phyloP scores from a whole-genome alignment of 2,888 invertebrate genomes.

The Nomada ferruginata region DNA sequence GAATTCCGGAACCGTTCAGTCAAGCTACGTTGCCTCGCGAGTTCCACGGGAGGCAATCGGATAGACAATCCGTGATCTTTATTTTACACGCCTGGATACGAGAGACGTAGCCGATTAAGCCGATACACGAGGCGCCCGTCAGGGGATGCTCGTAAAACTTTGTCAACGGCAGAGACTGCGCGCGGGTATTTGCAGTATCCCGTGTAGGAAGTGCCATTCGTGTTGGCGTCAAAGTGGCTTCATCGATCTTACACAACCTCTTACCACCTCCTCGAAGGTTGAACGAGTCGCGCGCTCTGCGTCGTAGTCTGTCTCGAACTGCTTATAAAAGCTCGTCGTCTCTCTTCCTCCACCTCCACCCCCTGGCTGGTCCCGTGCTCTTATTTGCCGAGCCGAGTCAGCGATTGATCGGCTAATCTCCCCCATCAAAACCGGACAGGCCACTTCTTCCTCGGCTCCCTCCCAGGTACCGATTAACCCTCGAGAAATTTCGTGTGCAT shows the following conservation, averaged over 20 bases:
- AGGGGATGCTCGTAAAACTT: conserved; percentile 57
- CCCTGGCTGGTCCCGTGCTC: conserved; percentile 12
- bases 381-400: conserved; percentile 53
- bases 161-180: conserved; percentile 59
- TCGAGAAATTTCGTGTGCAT: conserved; percentile 21
- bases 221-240: conserved; percentile 66
- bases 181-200: conserved; percentile 61
- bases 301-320: conserved; percentile 44
- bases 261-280: conserved; percentile 61
- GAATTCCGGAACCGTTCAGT: neutral
- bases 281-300: conserved; percentile 43
- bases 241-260: conserved; percentile 66
- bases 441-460: conserved; percentile 20
- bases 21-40: neutral
- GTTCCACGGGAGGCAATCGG: conserved; percentile 18
- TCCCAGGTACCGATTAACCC: conserved; percentile 30
- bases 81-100: conserved; percentile 19
- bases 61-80: conserved; percentile 22
- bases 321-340: conserved; percentile 55
- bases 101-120: conserved; percentile 46
- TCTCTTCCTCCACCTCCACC: neutral
- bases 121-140: conserved; percentile 28
- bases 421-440: conserved; percentile 36
- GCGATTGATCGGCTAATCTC: conserved; percentile 55
- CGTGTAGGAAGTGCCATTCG: conserved; percentile 61